phyloP scores from a whole-genome alignment of 2,797 vertebrate species.

The Scolopax rusticola region DNA sequence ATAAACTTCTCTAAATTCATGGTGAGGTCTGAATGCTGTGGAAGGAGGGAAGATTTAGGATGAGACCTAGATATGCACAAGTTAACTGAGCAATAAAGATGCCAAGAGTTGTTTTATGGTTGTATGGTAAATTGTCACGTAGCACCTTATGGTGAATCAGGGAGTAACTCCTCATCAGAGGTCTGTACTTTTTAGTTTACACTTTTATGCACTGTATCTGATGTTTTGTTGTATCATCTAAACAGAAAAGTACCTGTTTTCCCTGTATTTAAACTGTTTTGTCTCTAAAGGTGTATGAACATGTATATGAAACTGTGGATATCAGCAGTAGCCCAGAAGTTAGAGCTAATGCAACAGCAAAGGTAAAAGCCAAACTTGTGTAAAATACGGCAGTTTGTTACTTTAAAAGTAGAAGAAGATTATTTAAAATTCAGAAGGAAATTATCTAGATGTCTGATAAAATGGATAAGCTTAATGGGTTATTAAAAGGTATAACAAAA shows the following conservation, averaged over 20 bases:
- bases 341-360: conserved; percentile 97
- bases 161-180: background rate
- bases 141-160: background rate
- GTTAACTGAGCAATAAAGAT: background rate
- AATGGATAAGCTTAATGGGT: background rate
- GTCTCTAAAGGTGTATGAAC: conserved; percentile 92
- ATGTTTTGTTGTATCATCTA: background rate
- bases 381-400: background rate
- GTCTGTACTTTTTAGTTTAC: background rate
- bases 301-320: conserved; percentile 98
- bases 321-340: conserved; percentile 99
- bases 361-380: conserved; percentile 82
- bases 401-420: background rate
- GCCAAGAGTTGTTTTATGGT: background rate
- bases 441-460: background rate
- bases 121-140: background rate
- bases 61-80: background rate
- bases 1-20: background rate
- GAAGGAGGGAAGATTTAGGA: background rate
- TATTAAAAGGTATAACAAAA: background rate
- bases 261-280: background rate
- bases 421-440: background rate
- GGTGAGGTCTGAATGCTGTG: background rate
- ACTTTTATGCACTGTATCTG: background rate
- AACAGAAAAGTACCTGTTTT: background rate